Conservation (phyloP, 2,797 vertebrate genomes). For the Enoplosus armatus region DNA sequence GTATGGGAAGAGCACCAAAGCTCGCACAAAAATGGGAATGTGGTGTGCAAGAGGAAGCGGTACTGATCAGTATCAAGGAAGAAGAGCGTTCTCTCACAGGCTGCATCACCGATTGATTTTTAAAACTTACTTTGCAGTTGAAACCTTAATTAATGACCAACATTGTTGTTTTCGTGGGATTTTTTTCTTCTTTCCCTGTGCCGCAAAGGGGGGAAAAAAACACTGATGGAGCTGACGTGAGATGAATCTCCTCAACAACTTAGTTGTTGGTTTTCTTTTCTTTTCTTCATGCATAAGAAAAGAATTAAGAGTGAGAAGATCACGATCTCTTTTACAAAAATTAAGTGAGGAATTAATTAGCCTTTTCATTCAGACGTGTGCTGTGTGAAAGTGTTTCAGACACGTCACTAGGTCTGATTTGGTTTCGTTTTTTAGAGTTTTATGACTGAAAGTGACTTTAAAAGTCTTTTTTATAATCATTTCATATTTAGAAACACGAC, state of each 20-base stretch:
- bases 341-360: not conserved
- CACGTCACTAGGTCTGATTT: not conserved
- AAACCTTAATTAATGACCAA: not conserved
- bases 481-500: not conserved
- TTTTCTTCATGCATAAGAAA: slow-evolving; percentile 3
- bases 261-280: not conserved
- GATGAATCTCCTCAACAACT: not conserved
- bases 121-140: slow-evolving; percentile 1
- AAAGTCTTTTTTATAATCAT: too few relatives aligned
- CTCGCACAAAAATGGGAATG: not conserved
- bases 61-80: not conserved
- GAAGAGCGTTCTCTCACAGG: not conserved
- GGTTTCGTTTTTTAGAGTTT: too few relatives aligned
- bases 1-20: not conserved
- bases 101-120: not conserved
- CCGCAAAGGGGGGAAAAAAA: not conserved
- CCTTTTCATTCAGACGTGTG: too few relatives aligned
- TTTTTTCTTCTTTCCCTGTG: not conserved
- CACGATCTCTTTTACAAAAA: not conserved
- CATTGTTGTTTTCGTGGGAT: not conserved
- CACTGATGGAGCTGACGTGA: too few relatives aligned
- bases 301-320: not conserved
- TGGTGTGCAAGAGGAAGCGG: not conserved
- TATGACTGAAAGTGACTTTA: not conserved
- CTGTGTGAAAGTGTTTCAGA: not conserved